Evolutionary conservation across 2,113 vertebrate genomes (phyloP).

Genomic region (Camelus dromedarius): DNA sequence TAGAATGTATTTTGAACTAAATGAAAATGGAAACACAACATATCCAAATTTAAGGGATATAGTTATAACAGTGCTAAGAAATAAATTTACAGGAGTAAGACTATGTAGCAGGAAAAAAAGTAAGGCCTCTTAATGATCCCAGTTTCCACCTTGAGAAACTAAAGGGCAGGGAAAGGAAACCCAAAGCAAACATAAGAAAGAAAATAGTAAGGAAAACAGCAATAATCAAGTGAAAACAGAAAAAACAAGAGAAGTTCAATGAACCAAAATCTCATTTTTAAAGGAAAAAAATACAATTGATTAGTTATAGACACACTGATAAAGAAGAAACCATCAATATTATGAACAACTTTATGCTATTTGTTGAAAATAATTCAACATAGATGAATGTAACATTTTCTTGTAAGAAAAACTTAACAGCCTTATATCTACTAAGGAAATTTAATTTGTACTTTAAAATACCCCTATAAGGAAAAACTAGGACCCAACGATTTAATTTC

Average conservation of each 20-base stretch:
- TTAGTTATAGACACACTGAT: background rate
- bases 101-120: background rate
- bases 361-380: background rate
- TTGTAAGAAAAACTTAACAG: background rate
- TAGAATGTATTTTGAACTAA: background rate
- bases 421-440: background rate
- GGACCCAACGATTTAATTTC: background rate
- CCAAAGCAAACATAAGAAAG: background rate
- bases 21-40: conserved; percentile 17
- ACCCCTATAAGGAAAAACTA: background rate
- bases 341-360: background rate
- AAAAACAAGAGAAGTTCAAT: background rate
- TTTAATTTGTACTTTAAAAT: background rate
- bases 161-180: background rate
- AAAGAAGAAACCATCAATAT: background rate
- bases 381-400: background rate
- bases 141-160: background rate
- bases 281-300: background rate
- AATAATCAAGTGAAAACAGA: background rate
- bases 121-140: background rate
- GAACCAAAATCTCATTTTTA: background rate
- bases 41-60: background rate
- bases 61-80: background rate
- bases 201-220: background rate
- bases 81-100: background rate